Conservation (phyloP, 2,797 vertebrate genomes). For the Melanotaenia pygmaea region DNA sequence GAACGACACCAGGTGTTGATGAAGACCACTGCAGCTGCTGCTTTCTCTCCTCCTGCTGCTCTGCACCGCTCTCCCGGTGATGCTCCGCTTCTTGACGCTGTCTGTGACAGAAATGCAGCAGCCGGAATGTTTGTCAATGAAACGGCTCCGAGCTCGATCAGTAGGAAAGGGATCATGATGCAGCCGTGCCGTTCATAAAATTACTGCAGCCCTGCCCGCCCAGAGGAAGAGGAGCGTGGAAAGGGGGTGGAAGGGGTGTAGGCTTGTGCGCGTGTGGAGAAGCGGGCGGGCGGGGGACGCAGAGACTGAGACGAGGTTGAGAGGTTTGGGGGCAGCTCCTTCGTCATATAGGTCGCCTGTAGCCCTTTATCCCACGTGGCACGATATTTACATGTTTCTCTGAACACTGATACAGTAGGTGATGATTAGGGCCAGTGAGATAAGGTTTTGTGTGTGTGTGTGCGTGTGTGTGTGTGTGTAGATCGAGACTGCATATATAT, state of each 20-base stretch:
- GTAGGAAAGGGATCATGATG: constrained; percentile 62
- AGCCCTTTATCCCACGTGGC: constrained; percentile 69
- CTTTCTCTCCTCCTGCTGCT: constrained; percentile 22
- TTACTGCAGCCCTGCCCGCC: constrained; percentile 78
- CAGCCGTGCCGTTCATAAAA: constrained; percentile 73
- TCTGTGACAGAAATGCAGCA: constrained; percentile 76
- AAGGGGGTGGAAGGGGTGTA: background rate
- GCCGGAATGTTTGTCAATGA: constrained; percentile 72
- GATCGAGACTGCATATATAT: no score
- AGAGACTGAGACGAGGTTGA: background rate
- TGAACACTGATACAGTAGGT: constrained; percentile 44
- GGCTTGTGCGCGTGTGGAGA: background rate
- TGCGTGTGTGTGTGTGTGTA: no score
- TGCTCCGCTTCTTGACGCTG: constrained; percentile 48
- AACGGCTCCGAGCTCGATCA: constrained; percentile 47
- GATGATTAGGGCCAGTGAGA: constrained; percentile 15
- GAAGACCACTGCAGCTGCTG: constrained; percentile 58
- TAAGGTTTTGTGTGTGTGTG: background rate
- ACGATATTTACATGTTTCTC: constrained; percentile 69
- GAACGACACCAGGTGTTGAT: constrained; percentile 36
- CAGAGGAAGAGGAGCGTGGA: constrained; percentile 45
- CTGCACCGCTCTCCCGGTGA: constrained; percentile 52
- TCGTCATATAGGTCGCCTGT: constrained; percentile 64
- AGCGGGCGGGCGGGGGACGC: background rate
- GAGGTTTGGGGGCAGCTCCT: constrained; percentile 14